Evolutionary conservation across 2,113 vertebrate genomes (phyloP), one percentile per base, ranked within the genome.

Genomic region (Alexandromys fortis): DNA sequence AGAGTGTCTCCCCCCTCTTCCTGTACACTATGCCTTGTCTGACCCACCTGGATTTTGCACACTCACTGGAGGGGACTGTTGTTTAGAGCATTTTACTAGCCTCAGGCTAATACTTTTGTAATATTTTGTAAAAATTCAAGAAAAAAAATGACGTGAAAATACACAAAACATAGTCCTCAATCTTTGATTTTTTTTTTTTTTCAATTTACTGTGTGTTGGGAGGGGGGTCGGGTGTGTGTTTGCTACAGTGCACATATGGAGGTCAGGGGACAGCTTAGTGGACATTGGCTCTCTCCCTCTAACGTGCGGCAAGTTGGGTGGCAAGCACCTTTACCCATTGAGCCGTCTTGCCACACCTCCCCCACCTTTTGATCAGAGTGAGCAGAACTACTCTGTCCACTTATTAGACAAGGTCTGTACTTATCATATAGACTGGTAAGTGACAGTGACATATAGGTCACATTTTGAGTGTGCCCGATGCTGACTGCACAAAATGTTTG

Each of bases 141-240:
- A 76, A 82, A 82, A 82, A 89, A 94, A 95, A 73, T 67, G 47
- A 96, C 83, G 65, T 70, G 68, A 89, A 79, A 93, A 81, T 81
- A 88, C 19, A 49, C 0, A 55, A 67, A 91, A 85, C 55, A n/a
- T 1, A 91, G 65, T 35, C n/a, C 45, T 45, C 4, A 52, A 14
- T 55, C 85, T 81, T 63, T 83, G 10, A 83, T 45, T 61, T 42
- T 83, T 83, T 61, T 42, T 83, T 83, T 55, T 42, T 63, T 63
- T 17, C 81, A 30, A 42, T 83, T 63, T 63, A 28, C 28, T 63
- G 58, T 42, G 14, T 83, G 81, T 30, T 42, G 58, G 81, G 58
- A 42, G 61, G 7, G n/a, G 58, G n/a, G 13, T 63, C 2, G 7
- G 55, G 24, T 83, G 3, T 61, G 10, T 38, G n/a, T 83, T 82